Base-by-base conservation (phyloP, 2,113 vertebrate species). In the Sander vitreus region DNA sequence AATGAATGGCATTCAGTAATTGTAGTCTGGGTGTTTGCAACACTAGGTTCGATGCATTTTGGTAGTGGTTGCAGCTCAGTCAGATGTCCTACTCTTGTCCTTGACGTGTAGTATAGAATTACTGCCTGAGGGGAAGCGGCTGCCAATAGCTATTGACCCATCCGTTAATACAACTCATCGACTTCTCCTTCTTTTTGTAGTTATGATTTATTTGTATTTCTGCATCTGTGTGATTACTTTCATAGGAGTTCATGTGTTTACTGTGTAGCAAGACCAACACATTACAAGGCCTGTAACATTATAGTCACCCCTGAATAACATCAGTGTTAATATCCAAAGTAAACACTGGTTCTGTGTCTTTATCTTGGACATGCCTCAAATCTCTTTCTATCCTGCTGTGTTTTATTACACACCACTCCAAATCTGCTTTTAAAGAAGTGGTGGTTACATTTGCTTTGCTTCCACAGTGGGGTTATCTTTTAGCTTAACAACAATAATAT, bases 31-130 rank as follows among this genome's bases (percentile, higher is more conserved):
- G 48, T 62, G 18, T 69, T 53, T 69, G 39, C 47, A 84, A 60
- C 59, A 27, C n/a, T 6, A 6, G 55, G 71, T 73, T 55, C 19
- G 60, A 81, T 71, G 58, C 53, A 47, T 54, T 78, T 4, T 70
- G 65, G 48, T 66, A 3, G 66, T 51, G 65, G 48, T 16, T 74
- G 33, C 23, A 47, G 53, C 15, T n/a, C 64, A 76, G 84, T 74
- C 50, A 27, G 36, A 79, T 27, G 78, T 68, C 85, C 85, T 89
- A 27, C 60, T 25, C 19, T 36, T 84, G 78, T 84, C 86, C 89
- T 93, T 88, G 81, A 88, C 71, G 78, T 73, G 45, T 45, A 47
- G 48, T 85, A 66, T 85, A 84, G 57, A 83, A 67, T 83, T 85
- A 78, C 71, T 73, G 78, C 80, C 83, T 53, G 33, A 75, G 14